phyloP scores from a whole-genome alignment of 2,797 vertebrate species.

The Chloroceryle inda region DNA sequence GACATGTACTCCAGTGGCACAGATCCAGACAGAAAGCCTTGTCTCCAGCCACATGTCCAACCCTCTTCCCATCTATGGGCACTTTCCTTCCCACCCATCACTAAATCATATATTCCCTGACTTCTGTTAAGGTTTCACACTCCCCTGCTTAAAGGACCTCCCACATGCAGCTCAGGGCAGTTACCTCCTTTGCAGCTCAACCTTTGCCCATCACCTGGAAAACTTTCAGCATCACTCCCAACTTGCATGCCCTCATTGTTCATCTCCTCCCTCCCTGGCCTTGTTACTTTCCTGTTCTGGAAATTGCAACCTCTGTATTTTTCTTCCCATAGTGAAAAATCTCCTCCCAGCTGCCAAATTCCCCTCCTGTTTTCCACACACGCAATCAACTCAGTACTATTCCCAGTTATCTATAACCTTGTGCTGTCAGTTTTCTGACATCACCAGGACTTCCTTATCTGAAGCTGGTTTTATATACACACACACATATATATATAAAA shows the following conservation, averaged over 20 bases:
- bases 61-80: conserved; percentile 30
- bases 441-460: conserved; percentile 21
- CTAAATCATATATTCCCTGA: not conserved
- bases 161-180: not conserved
- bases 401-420: not conserved
- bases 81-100: not conserved
- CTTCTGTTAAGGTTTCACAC: conserved; percentile 21
- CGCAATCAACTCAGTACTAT: not conserved
- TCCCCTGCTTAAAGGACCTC: not conserved
- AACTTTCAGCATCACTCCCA: not conserved
- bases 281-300: not conserved
- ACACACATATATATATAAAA: not conserved
- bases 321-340: not conserved
- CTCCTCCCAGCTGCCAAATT: not conserved
- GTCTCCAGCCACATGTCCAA: not conserved
- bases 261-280: not conserved
- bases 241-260: accelerated
- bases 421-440: not conserved
- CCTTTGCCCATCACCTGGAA: not conserved
- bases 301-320: not conserved
- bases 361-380: not conserved
- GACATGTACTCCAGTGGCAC: not conserved
- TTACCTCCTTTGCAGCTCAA: conserved; percentile 13
- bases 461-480: not conserved
- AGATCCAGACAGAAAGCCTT: not conserved